These are phyloP conservation scores for Galagoides demidoff DNA, from an alignment of 2,797 vertebrate genomes.

Conservation along the genomic window DNA sequence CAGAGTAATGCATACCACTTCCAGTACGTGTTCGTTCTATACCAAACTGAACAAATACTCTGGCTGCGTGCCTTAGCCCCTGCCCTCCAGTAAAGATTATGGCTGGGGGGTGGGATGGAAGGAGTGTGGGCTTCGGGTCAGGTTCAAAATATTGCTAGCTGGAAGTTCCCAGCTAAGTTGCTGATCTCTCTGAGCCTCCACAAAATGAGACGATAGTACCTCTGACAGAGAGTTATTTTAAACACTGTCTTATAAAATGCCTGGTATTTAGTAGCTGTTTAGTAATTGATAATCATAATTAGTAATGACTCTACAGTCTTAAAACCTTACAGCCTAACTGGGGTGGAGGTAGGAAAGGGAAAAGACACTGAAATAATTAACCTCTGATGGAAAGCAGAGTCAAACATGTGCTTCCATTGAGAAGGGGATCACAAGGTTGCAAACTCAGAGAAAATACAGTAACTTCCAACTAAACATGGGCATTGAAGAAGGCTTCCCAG, in stretches of 20 bases:
- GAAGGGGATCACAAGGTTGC: not conserved
- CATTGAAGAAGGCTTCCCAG: not conserved
- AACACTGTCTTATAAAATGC: not conserved
- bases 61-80: not conserved
- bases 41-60: not conserved
- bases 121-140: not conserved
- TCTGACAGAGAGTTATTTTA: slow-evolving; percentile 19
- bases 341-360: not conserved
- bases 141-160: not conserved
- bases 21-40: not conserved
- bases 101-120: not conserved
- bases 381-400: not conserved
- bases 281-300: slow-evolving; percentile 27
- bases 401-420: not conserved
- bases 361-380: slow-evolving; percentile 13
- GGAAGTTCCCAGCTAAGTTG: not conserved
- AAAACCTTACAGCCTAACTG: slow-evolving; percentile 33
- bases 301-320: slow-evolving; percentile 3
- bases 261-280: not conserved
- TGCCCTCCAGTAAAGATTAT: not conserved
- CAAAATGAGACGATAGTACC: not conserved
- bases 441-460: slow-evolving; percentile 15
- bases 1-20: not conserved
- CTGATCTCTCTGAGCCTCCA: not conserved
- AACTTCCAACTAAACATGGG: not conserved